Evolutionary conservation across 2,797 vertebrate genomes (phyloP).

Genomic region (Poecilia velifera): DNA sequence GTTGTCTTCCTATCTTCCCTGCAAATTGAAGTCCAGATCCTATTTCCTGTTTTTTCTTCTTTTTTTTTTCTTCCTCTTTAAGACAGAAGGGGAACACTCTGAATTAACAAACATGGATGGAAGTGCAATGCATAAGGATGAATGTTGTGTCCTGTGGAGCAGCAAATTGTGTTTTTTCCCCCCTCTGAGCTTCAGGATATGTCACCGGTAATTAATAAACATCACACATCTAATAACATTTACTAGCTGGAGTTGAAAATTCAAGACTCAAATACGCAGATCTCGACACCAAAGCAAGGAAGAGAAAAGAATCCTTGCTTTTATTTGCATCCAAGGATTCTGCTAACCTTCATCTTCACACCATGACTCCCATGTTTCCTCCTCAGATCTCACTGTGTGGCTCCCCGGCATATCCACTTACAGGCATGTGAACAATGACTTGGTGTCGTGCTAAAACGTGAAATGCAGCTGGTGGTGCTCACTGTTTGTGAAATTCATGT

Average conservation of each 20-base stretch:
- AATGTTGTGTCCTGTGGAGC: slow-evolving; percentile 62
- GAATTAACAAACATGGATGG: slow-evolving; percentile 69
- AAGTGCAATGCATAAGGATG: slow-evolving; percentile 43
- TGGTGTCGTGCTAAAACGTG: not conserved
- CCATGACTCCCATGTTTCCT: not conserved
- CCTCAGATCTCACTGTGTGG: not conserved
- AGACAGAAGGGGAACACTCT: slow-evolving; percentile 65
- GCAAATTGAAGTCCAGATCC: slow-evolving; percentile 76
- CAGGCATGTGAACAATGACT: not conserved
- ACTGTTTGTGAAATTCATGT: not conserved
- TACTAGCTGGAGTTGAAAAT: not conserved
- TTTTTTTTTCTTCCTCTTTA: slow-evolving; percentile 4
- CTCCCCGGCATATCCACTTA: not conserved
- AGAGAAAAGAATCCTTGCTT: not conserved
- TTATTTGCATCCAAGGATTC: not conserved
- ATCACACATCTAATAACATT: slow-evolving; percentile 29
- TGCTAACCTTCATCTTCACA: not conserved
- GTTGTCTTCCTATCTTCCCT: slow-evolving; percentile 73
- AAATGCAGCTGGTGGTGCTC: not conserved
- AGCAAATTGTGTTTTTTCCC: slow-evolving; percentile 65
- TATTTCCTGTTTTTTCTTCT: slow-evolving; percentile 43
- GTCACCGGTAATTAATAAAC: slow-evolving; percentile 69
- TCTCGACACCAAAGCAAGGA: not conserved
- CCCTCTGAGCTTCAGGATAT: slow-evolving; percentile 44
- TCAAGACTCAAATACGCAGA: not conserved